Evolutionary conservation across 2,113 vertebrate genomes (phyloP), one percentile per base, ranked within the genome.

Genomic region (Gopherus flavomarginatus): DNA sequence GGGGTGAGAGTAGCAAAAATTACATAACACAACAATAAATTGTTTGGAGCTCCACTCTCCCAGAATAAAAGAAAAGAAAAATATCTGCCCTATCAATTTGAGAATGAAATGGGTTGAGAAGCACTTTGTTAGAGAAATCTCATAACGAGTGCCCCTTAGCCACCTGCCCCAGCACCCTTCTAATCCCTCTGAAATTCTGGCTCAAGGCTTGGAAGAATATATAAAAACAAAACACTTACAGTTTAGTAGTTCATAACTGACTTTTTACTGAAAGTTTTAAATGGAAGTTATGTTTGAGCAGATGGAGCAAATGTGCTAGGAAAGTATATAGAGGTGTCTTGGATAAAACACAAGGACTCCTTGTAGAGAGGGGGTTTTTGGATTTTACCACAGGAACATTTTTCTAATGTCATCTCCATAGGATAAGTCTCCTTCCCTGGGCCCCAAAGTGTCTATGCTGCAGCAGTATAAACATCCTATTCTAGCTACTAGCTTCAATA

Each of bases 1-100:
- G 13, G 72, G 29, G 86, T 91, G 89, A 81, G 3, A 24, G 89
- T 72, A 90, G 87, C 83, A 90, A 93, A 97, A 96, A 82, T 79
- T 91, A 91, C 94, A 88, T 8, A 88, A 42, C 22, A 78, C 26
- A 96, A 85, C 8, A 89, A 90, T 19, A 2, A 3, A 75, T 78
- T 86, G 89, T 88, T 87, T 94, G 90, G 89, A 89, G 85, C 75
- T 6, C 6, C 86, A 12, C 86, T 80, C 77, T 11, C 81, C 11
- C 14, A 84, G 88, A 92, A 85, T 81, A 22, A 35, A 88, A 89
- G 16, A 13, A 35, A 21, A 31, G 49, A 79, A 78, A 26, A 5
- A 35, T 0, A 35, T 31, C 10, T 42, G 5, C 47, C 24, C 93
- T 93, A 78, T 78, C 84, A 90, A 81, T 31, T 35, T 80, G 53